Conservation (phyloP, 2,888 invertebrate genomes). For the Apamea crenata region DNA sequence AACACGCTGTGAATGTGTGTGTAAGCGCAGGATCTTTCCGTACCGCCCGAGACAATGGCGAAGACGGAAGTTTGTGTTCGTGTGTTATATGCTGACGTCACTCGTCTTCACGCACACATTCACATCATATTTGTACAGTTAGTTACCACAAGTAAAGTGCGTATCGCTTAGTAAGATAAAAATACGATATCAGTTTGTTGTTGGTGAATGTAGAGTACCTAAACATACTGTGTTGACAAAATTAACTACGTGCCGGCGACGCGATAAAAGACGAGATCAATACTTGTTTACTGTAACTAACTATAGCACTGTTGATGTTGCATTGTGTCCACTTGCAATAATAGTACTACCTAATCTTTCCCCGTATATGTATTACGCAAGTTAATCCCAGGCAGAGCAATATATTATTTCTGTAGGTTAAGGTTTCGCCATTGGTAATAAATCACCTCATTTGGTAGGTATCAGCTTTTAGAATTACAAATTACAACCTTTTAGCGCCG, state of each 20-base stretch:
- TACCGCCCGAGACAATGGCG: neutral
- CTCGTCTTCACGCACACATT: too few relatives aligned
- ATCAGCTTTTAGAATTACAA: conserved; percentile 13
- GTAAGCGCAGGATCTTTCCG: neutral
- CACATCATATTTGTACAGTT: neutral
- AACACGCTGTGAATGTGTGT: neutral
- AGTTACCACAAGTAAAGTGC: neutral
- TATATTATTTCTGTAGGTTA: neutral
- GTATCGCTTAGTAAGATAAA: neutral
- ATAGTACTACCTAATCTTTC: neutral
- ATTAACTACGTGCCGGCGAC: neutral
- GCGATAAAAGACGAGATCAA: neutral
- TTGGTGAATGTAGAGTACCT: neutral
- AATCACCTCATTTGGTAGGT: neutral
- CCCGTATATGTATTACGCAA: neutral
- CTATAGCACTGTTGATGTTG: neutral
- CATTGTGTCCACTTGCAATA: too few relatives aligned
- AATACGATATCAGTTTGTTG: neutral
- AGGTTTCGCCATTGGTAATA: neutral
- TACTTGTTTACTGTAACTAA: neutral
- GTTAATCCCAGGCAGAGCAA: too few relatives aligned
- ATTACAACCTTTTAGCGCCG: conserved; percentile 16
- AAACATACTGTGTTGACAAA: neutral
- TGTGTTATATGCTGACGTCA: too few relatives aligned
- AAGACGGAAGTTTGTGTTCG: neutral